Conservation (phyloP, 2,888 invertebrate genomes). For the Epinotia nisella region DNA sequence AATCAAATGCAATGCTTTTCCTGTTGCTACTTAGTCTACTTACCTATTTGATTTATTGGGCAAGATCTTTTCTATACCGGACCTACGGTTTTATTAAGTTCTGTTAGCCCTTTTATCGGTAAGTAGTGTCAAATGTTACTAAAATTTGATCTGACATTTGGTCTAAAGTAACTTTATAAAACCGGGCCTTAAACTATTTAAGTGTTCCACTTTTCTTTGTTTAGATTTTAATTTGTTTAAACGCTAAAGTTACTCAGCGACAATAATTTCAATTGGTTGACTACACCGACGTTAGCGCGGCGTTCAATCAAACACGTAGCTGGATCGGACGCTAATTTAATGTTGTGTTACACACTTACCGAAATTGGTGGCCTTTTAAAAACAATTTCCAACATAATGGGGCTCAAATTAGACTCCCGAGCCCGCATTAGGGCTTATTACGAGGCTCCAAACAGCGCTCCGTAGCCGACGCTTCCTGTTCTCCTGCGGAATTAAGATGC, state of each 20-base stretch:
- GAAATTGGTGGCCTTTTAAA: slow-evolving; percentile 47
- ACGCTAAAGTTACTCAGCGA: not conserved
- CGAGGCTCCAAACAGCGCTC: slow-evolving; percentile 52
- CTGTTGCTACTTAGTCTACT: no score
- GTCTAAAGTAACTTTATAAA: no score
- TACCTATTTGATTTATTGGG: no score
- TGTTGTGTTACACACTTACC: slow-evolving; percentile 40
- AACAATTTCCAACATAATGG: slow-evolving; percentile 56
- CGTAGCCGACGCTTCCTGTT: slow-evolving; percentile 56
- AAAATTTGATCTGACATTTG: no score
- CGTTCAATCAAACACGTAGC: slow-evolving; percentile 16
- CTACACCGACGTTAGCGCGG: slow-evolving; percentile 4
- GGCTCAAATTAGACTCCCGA: slow-evolving; percentile 53
- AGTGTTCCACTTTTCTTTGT: no score
- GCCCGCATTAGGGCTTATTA: slow-evolving; percentile 59
- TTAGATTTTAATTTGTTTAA: no score
- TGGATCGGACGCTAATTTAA: slow-evolving; percentile 33
- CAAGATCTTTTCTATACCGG: no score
- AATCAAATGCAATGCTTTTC: no score
- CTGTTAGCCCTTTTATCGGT: no score
- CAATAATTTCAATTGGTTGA: not conserved
- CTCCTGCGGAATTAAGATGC: slow-evolving; percentile 44
- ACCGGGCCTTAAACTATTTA: no score
- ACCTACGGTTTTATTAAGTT: no score
- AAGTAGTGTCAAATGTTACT: no score